A percentile compares a stretch with the other conserved stretches of the same genome.
Conservation (phyloP, 2,113 vertebrate species). For the Rhea americana region DNA sequence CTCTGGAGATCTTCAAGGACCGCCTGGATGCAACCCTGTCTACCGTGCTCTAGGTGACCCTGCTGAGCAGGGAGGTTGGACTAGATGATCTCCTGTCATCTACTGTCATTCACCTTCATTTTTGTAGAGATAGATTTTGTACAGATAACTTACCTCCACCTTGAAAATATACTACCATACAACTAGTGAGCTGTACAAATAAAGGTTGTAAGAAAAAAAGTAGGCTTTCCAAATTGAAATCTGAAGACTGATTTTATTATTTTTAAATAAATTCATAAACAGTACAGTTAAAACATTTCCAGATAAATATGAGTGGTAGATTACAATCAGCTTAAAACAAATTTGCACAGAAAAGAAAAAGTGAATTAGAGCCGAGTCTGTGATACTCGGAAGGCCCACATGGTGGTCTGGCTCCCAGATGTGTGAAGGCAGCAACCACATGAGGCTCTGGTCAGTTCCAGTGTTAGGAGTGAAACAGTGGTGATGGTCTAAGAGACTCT, state of each 20-base stretch:
- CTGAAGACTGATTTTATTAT: neutral
- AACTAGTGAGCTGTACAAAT: neutral
- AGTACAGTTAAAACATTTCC: neutral
- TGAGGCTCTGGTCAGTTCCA: neutral
- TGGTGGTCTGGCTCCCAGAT: neutral
- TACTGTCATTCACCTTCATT: neutral
- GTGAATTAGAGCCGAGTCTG: neutral
- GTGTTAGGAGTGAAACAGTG: accelerated
- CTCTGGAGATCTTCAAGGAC: too few species aligned
- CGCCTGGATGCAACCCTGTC: too few species aligned
- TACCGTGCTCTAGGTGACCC: too few species aligned
- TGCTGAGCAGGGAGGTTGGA: too few species aligned
- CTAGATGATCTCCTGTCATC: neutral
- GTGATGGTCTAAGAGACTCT: neutral
- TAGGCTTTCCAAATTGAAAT: neutral
- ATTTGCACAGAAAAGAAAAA: neutral
- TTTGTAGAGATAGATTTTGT: neutral
- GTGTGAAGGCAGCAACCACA: neutral
- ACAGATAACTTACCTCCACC: neutral
- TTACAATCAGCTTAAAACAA: neutral
- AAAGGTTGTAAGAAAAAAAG: neutral
- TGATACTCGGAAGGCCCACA: neutral
- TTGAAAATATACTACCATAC: neutral
- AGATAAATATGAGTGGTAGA: neutral
- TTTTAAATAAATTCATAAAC: neutral